These are phyloP conservation scores for Sarcophaga caerulescens DNA, from an alignment of 2,888 invertebrate species.

Conservation along the genomic window DNA sequence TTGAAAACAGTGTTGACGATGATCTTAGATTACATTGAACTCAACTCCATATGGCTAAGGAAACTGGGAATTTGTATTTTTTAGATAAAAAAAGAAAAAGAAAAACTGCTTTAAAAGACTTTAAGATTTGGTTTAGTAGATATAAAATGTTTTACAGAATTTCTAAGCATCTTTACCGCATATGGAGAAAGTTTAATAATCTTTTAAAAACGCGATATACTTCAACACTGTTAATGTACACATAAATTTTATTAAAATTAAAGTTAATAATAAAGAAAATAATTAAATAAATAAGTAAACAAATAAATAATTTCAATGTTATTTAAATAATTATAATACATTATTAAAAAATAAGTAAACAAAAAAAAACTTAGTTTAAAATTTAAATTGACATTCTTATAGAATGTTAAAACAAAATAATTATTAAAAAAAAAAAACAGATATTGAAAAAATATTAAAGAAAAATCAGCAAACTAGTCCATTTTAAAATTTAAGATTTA, in stretches of 20 bases:
- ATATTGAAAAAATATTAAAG: conserved; percentile 28
- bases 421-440: conserved; percentile 30
- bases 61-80: background rate
- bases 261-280: conserved; percentile 61
- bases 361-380: conserved; percentile 55
- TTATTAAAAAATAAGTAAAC: conserved; percentile 23
- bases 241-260: conserved; percentile 35
- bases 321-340: conserved; percentile 47
- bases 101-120: conserved; percentile 8
- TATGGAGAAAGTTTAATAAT: conserved; percentile 14
- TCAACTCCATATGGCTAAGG: background rate
- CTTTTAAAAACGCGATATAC: conserved; percentile 54
- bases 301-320: conserved; percentile 65
- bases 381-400: conserved; percentile 66
- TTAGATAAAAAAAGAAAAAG: background rate
- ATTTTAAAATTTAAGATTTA: conserved; percentile 60
- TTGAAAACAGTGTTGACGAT: conserved; percentile 65
- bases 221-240: conserved; percentile 68
- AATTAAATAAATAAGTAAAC: conserved; percentile 69
- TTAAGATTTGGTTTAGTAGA: background rate
- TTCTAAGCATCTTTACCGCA: background rate
- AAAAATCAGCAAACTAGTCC: conserved; percentile 65
- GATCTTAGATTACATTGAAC: conserved; percentile 47
- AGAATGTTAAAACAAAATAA: conserved; percentile 64
- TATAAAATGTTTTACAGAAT: background rate